Base-by-base conservation (phyloP, 2,113 vertebrate species). In the Oceanodroma tethys region DNA sequence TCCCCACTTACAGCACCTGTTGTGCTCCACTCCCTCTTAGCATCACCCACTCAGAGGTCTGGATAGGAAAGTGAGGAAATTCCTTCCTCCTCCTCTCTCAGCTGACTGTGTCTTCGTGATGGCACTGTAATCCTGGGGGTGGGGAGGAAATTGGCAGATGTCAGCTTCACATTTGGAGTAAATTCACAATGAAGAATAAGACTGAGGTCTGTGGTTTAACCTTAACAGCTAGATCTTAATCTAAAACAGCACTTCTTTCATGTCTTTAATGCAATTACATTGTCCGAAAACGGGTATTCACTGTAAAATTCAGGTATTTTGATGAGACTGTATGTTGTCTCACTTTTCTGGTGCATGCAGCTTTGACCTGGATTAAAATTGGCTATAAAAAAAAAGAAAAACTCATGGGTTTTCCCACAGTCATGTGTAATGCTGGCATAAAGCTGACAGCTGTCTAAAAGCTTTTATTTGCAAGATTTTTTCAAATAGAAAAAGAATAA, bases 31-130 rank as follows among this genome's bases (percentile, higher is more conserved):
- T 59, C 70, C 66, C 42, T 58, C 84, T 65, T 68, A 76, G 38
- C 48, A 62, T 90, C 59, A 94, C n/a, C 67, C 96, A 82, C 89
- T 91, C 81, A 88, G 53, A 93, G 30, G n/a, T 72, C 75, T 80
- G 81, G 53, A 93, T 72, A 87, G 86, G 84, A 94, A 89, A 87
- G 55, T 78, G 66, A 91, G 56, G 38, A 95, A 81, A 97, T 94
- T 92, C 50, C 65, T 94, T 92, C 75, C 78, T 90, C 79, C 90
- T 94, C 88, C 93, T 79, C 88, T 92, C 34, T 48, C 70, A 97
- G 94, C 58, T 92, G 68, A 70, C 40, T 50, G 22, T 26, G 7
- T 88, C 43, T 84, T 53, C 76, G 15, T 60, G 59, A 73, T 58
- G 40, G 29, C 40, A 58, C 62, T 73, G 48, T 81, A 89, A 90